phyloP scores from a whole-genome alignment of 2,797 vertebrate species.

The Lithobates pipiens region DNA sequence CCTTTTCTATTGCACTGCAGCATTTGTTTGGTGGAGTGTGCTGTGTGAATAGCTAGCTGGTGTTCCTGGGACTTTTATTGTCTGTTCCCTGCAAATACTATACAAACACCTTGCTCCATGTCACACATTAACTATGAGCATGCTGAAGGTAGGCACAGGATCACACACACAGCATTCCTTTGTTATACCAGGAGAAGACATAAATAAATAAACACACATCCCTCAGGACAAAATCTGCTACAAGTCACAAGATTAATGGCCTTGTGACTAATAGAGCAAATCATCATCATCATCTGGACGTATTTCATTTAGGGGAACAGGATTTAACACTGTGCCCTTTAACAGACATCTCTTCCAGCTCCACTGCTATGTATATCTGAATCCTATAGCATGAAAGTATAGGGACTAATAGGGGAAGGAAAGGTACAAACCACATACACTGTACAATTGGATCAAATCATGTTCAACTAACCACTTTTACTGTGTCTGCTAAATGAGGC shows the following conservation, averaged over 20 bases:
- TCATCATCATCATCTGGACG: background rate
- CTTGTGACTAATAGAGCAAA: background rate
- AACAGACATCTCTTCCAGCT: background rate
- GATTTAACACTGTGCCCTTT: background rate
- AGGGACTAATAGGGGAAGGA: background rate
- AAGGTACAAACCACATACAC: no score
- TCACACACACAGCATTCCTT: background rate
- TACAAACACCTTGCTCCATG: conserved; percentile 9
- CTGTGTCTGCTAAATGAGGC: background rate
- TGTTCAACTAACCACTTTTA: background rate
- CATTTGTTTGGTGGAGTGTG: background rate
- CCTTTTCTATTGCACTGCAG: background rate
- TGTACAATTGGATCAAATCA: no score
- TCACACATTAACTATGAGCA: conserved; percentile 18
- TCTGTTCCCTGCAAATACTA: conserved; percentile 6
- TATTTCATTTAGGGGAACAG: background rate
- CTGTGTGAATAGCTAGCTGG: background rate
- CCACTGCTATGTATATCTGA: no score
- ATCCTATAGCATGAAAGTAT: background rate
- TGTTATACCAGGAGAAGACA: background rate
- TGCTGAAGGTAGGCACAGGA: background rate
- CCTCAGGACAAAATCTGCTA: background rate
- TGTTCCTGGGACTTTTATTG: background rate
- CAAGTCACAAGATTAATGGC: background rate
- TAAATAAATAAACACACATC: conserved; percentile 6